These are phyloP conservation scores for Athetis lepigone DNA, from an alignment of 2,888 invertebrate species.

Conservation along the genomic window DNA sequence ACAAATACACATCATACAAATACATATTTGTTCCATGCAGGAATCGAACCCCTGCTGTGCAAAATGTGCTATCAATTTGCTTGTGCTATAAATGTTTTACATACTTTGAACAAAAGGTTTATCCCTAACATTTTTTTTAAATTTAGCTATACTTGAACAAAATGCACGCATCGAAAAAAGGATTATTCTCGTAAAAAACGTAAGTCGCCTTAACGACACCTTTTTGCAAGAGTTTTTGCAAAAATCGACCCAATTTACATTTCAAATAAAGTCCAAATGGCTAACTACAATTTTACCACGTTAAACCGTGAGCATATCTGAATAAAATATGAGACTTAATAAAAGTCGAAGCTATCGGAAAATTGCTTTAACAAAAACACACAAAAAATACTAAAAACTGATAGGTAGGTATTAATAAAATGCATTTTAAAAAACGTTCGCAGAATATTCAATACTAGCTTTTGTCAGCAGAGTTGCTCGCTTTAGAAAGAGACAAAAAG, in stretches of 20 bases:
- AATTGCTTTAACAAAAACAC: not conserved
- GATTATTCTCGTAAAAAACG: slow-evolving; percentile 1
- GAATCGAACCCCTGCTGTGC: no score
- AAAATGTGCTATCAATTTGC: no score
- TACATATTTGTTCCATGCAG: no score
- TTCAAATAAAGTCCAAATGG: not conserved
- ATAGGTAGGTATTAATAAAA: slow-evolving; percentile 12
- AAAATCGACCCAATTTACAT: not conserved
- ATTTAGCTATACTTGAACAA: no score
- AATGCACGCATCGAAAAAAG: not conserved
- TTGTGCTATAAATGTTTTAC: no score
- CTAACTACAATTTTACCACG: no score
- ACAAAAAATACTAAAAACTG: not conserved
- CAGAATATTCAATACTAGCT: slow-evolving; percentile 17
- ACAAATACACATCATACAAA: no score
- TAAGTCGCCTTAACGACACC: slow-evolving; percentile 4
- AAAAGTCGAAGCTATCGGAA: slow-evolving; percentile 2
- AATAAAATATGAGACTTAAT: not conserved
- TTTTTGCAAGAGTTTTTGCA: not conserved
- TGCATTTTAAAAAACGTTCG: slow-evolving; percentile 6
- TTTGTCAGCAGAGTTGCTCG: no score
- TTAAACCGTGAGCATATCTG: not conserved
- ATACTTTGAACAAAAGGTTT: no score
- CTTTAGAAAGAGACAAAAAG: no score
- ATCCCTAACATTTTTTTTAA: no score